Evolutionary conservation across 2,113 vertebrate genomes (phyloP), one percentile per base, ranked within the genome.

Genomic region (Neofelis nebulosa): DNA sequence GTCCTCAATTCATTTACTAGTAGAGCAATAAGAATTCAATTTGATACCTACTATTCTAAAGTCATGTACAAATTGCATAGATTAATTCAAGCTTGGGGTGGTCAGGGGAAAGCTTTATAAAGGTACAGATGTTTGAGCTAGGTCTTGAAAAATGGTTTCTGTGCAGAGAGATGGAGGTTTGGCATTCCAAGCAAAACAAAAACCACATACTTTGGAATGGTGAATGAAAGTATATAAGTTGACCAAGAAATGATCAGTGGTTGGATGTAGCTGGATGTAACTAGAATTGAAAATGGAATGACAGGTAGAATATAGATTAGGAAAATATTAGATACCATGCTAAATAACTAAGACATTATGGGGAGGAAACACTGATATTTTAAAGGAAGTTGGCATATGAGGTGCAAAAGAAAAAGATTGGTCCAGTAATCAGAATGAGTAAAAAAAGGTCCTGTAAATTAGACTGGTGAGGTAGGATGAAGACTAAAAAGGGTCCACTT

Each of bases 41-140:
- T 95, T 82, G n/a, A 66, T 82, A 33, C 16, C 15, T 76, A 52
- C n/a, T 89, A 10, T 82, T 95, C 33, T 91, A 86, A 94, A 92
- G 66, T 69, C 55, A 71, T 71, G 31, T 81, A 45, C 33, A 69
- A n/a, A 45, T 65, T 48, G 11, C 23, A 69, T 41, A 14, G 48
- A 78, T 80, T 91, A 92, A 79, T 84, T 94, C 19, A 83, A 21
- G 4, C 16, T 94, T 80, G 7, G 31, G 7, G 13, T 52, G 27
- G 71, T 50, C 7, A 74, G 31, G 27, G 15, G 15, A 87, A n/a
- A 69, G 1, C 6, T n/a, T 89, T 50, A 69, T 66, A 63, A 81
- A 96, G 45, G 21, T 52, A n/a, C 31, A 27, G 25, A 63, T 90
- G 16, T 94, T 66, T 78, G 57, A 90, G 25, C 15, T 71, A 74